Conservation (phyloP, 2,113 vertebrate species). For the Petrocephalus zakoni region DNA sequence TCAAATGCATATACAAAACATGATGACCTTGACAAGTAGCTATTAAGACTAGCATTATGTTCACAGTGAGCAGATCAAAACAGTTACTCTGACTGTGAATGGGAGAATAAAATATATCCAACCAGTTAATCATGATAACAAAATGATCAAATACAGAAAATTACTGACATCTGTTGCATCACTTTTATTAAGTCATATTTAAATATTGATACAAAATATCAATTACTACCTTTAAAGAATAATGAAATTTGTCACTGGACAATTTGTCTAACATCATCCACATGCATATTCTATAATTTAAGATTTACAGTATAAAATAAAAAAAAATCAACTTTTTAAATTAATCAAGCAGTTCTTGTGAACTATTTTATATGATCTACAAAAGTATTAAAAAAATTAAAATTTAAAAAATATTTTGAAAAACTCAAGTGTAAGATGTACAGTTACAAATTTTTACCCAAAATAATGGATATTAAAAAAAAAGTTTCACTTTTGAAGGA, state of each 20-base stretch:
- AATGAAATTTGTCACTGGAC: background rate
- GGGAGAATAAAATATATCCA: background rate
- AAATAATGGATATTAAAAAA: background rate
- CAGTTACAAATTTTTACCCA: background rate
- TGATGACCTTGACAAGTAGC: background rate
- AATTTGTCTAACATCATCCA: background rate
- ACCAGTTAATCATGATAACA: background rate
- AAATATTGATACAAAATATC: slow-evolving; percentile 38
- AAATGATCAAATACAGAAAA: background rate
- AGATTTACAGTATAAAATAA: background rate
- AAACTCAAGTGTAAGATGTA: background rate
- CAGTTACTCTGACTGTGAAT: background rate
- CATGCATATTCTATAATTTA: background rate
- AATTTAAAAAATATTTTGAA: background rate
- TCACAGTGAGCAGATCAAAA: background rate
- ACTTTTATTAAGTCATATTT: slow-evolving; percentile 42
- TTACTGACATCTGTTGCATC: background rate
- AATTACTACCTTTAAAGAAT: background rate
- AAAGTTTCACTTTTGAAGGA: background rate
- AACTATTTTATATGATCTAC: background rate
- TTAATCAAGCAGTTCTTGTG: background rate
- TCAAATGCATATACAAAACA: background rate
- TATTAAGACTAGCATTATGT: slow-evolving; percentile 15
- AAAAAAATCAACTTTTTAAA: background rate
- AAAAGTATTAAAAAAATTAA: background rate